Base-by-base conservation (phyloP, 2,888 invertebrate species). In the Amblyjoppa proteus region DNA sequence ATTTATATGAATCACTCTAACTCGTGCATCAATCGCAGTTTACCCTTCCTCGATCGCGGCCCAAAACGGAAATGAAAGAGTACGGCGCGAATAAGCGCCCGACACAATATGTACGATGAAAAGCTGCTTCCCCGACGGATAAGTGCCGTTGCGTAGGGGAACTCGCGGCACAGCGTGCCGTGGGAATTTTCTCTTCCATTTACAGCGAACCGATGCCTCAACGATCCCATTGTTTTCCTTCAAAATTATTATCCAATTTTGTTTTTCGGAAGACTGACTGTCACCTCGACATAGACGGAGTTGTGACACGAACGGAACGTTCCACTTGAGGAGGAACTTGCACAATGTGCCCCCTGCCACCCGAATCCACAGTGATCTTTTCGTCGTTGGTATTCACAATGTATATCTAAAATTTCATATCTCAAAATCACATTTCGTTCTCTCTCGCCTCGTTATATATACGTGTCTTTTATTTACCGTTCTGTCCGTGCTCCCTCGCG, bases 401-500 rank as follows among this genome's bases (percentile, higher is more conserved):
- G 71, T 64, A 41, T 81, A 20, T 56, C 64, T 34, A 31, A 79
- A 70, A 28, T 79, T 83, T 83, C 83, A 61, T 75, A 74, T 79
- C 49, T 61, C 74, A 56, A 71, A 69, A 83, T 74, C 41, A 58
- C 53, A 69, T 34, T 20, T 73, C 69, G 41, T 49, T 16, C 51
- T 31, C 11, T 31, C 51, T 66, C 51, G 51, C 31, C 28, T 45
- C 70, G 70, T 45, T 31, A 73, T 58, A 74, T 45, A 28, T 74
- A 64, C 74, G 58, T 7, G 25, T 45, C 74, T 73, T 58, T 78
- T 83, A 81, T 81, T 70, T 68, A 53, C 58, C 28, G 5, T 31
- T 69, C 69, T 58, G 69, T 78, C 58, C 31, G 64, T 16, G n/a
- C n/a, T 69, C 56, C 16, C 64, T 34, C 53, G 49, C 66, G 69